Percentiles rank a stretch among this genome's conserved stretches.
phyloP scores from a whole-genome alignment of 1,140 invertebrate species.

The Zaprionus nigranus region DNA sequence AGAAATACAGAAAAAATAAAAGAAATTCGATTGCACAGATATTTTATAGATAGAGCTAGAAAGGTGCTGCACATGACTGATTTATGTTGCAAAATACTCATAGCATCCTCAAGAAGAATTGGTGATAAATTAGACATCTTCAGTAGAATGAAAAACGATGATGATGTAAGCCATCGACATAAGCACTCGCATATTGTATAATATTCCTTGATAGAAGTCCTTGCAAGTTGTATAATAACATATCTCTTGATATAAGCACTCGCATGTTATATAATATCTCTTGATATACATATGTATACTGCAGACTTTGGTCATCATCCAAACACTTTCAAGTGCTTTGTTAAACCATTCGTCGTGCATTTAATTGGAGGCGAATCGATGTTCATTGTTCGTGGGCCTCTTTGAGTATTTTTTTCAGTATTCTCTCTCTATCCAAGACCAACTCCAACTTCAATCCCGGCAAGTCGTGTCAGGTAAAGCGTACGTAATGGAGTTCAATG shows the following conservation, averaged over 20 bases:
- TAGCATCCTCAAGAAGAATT: no score
- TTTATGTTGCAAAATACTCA: no score
- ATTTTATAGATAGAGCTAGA: fast-evolving
- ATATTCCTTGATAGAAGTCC: background rate
- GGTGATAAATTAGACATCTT: no score
- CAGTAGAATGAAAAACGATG: no score
- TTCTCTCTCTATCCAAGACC: background rate
- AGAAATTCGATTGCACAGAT: no score
- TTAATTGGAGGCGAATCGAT: conserved; percentile 53
- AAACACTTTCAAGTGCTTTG: conserved; percentile 19
- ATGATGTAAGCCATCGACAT: no score
- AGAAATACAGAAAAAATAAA: no score
- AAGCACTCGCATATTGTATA: no score
- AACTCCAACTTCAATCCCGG: background rate
- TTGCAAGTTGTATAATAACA: no score
- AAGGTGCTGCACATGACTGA: no score
- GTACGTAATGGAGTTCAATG: conserved; percentile 52
- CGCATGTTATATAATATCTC: no score
- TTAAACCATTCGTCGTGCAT: conserved; percentile 36
- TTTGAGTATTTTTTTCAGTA: background rate
- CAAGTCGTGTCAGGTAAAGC: conserved; percentile 34
- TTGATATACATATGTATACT: no score
- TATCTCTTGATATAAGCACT: background rate
- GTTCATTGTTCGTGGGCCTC: conserved; percentile 29
- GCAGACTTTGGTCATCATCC: background rate